Conservation (phyloP, 2,888 invertebrate species). For the Pogonocherus hispidulus region DNA sequence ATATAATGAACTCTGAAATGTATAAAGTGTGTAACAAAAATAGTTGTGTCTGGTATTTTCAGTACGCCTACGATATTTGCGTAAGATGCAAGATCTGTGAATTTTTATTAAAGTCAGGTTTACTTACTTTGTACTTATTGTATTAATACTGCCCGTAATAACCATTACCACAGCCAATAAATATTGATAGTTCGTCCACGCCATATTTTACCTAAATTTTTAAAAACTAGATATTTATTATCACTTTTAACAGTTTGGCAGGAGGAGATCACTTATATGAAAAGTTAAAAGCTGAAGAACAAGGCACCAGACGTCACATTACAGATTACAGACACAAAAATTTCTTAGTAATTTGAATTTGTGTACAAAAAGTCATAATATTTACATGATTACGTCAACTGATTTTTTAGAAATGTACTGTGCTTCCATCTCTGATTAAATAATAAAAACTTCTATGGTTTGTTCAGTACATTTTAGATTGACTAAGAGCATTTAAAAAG, state of each 20-base stretch:
- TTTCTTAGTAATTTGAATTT: too few relatives aligned
- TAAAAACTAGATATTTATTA: too few relatives aligned
- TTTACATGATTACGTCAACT: constrained; percentile 16
- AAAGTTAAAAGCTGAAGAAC: too few relatives aligned
- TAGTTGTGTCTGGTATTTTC: too few relatives aligned
- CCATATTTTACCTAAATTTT: constrained; percentile 72
- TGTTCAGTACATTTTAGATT: too few relatives aligned
- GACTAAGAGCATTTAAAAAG: too few relatives aligned
- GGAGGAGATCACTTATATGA: constrained; percentile 6
- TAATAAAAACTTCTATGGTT: too few relatives aligned
- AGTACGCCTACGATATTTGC: too few relatives aligned
- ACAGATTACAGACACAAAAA: neutral
- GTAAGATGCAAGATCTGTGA: too few relatives aligned
- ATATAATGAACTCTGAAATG: too few relatives aligned
- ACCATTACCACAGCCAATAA: constrained; percentile 82
- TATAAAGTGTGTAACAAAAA: too few relatives aligned
- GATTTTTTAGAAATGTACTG: constrained; percentile 4
- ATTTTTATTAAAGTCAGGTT: constrained; percentile 6
- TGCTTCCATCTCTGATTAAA: neutral
- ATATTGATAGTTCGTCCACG: constrained; percentile 81
- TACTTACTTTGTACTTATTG: constrained; percentile 85
- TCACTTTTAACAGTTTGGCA: neutral
- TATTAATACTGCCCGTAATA: constrained; percentile 89
- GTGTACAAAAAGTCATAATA: constrained; percentile 7
- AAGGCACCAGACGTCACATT: too few relatives aligned